These are phyloP conservation scores for Hydropotes inermis DNA, from an alignment of 2,113 vertebrate species.

Conservation along the genomic window DNA sequence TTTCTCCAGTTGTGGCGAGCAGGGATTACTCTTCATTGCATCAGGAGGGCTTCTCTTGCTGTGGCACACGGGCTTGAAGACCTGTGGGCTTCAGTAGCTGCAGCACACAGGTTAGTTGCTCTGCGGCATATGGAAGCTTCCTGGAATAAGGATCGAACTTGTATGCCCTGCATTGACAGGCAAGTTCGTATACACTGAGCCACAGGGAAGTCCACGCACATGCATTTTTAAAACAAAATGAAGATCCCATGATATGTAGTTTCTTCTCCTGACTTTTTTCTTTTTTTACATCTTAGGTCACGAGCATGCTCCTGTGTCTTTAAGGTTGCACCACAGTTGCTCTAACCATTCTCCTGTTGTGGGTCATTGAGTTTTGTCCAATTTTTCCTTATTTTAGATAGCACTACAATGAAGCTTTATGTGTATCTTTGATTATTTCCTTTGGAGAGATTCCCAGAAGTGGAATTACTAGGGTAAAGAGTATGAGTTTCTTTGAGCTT, in stretches of 20 bases:
- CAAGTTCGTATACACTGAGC: neutral
- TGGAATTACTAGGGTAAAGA: neutral
- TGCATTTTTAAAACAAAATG: neutral
- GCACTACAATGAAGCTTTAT: neutral
- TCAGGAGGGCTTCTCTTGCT: neutral
- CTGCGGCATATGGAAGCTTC: neutral
- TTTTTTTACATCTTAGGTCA: neutral
- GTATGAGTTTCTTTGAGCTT: neutral
- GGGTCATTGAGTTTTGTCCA: neutral
- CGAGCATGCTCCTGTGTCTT: neutral
- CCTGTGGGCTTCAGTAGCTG: neutral
- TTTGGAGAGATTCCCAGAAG: slow-evolving; percentile 43
- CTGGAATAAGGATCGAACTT: neutral
- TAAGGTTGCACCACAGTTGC: neutral
- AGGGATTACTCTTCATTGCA: neutral
- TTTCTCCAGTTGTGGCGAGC: neutral
- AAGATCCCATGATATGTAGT: neutral
- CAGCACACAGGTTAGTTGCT: neutral
- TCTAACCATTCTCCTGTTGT: neutral
- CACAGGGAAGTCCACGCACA: neutral
- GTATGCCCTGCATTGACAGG: neutral
- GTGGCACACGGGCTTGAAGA: neutral
- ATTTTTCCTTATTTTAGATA: slow-evolving; percentile 19
- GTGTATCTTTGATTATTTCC: neutral
- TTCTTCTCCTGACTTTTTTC: neutral